phyloP scores from a whole-genome alignment of 2,888 invertebrate species.

The Oligia fasciuncula region DNA sequence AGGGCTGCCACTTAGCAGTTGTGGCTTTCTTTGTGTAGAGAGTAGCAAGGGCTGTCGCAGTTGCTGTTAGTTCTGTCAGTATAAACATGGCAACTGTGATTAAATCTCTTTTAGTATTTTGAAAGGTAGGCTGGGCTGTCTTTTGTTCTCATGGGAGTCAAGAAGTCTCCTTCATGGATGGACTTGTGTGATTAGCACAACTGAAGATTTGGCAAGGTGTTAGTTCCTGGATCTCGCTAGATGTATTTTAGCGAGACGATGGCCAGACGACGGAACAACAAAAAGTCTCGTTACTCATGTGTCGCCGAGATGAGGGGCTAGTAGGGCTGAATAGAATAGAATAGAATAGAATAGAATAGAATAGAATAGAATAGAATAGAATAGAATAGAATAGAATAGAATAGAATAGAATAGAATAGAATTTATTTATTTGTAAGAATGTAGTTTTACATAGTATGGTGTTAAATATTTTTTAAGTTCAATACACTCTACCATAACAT shows the following conservation, averaged over 20 bases:
- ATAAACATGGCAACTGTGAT: neutral
- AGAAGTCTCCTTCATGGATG: neutral
- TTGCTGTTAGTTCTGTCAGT: neutral
- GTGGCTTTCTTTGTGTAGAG: conserved; percentile 34
- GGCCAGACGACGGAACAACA: conserved; percentile 69
- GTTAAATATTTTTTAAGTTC: too few species aligned
- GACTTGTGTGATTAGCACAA: neutral
- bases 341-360: too few species aligned
- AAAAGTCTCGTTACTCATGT: conserved; percentile 67
- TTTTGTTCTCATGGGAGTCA: neutral
- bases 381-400: too few species aligned
- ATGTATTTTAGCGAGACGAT: neutral
- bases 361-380: too few species aligned
- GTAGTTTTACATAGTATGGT: too few species aligned
- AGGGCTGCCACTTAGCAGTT: conserved; percentile 44
- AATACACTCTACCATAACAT: too few species aligned
- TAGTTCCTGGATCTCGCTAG: neutral
- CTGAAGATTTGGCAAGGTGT: neutral
- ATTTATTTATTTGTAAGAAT: too few species aligned
- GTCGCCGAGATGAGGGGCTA: conserved; percentile 34
- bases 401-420: too few species aligned
- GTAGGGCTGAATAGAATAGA: too few species aligned
- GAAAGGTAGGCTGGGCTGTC: neutral
- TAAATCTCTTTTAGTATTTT: neutral
- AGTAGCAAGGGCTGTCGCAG: neutral